Conservation (phyloP, 2,888 invertebrate genomes). For the Hedychridium roseum region DNA sequence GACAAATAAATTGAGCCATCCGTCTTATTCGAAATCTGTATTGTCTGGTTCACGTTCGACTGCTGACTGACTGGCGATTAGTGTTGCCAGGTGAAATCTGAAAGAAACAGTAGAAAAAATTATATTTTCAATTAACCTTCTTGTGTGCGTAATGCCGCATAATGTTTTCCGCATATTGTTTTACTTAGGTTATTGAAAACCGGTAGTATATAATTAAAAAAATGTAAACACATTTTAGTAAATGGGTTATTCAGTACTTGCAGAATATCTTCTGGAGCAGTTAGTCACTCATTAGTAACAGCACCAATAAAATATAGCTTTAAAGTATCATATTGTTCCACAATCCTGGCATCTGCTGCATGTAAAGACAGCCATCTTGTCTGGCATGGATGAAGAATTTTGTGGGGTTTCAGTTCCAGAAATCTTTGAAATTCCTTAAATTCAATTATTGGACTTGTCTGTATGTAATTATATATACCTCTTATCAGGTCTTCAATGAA, state of each 20-base stretch:
- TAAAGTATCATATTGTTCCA: constrained; percentile 31
- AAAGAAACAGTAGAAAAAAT: too few species aligned
- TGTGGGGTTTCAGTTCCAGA: constrained; percentile 29
- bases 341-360: constrained; percentile 14
- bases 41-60: too few species aligned
- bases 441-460: constrained; percentile 24
- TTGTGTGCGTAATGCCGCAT: too few species aligned
- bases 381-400: constrained; percentile 22
- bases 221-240: constrained; percentile 20
- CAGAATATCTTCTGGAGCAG: constrained; percentile 25
- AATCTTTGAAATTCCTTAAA: constrained; percentile 32
- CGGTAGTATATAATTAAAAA: constrained; percentile 22
- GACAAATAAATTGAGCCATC: too few species aligned
- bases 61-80: too few species aligned
- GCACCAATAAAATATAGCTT: constrained; percentile 18
- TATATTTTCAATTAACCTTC: too few species aligned
- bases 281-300: constrained; percentile 14
- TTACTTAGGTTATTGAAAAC: constrained; percentile 12
- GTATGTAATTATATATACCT: constrained; percentile 39
- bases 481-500: constrained; percentile 35
- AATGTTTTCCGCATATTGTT: too few species aligned
- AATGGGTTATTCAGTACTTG: constrained; percentile 18
- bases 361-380: constrained; percentile 29
- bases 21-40: too few species aligned
- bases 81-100: too few species aligned